These are phyloP conservation scores for Chaetura pelagica DNA, from an alignment of 2,113 vertebrate genomes.

Conservation along the genomic window DNA sequence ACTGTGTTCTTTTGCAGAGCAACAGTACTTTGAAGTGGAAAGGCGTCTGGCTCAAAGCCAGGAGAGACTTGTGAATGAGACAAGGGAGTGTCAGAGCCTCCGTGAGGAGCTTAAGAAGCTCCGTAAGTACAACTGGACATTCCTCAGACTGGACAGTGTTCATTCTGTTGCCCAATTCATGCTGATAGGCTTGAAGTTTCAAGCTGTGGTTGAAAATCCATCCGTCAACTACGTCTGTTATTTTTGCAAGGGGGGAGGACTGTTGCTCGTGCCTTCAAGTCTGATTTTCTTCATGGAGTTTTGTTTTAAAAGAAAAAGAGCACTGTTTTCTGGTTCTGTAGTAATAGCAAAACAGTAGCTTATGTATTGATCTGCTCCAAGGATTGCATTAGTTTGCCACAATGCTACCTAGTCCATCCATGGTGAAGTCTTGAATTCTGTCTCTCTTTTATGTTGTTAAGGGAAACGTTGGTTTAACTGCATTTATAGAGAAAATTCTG, in stretches of 20 bases:
- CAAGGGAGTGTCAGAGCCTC: conserved; percentile 85
- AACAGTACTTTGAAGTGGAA: conserved; percentile 95
- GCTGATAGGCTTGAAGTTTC: neutral
- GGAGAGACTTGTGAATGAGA: conserved; percentile 86
- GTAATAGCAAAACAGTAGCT: too few relatives aligned
- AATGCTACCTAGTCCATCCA: too few relatives aligned
- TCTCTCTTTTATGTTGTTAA: too few relatives aligned
- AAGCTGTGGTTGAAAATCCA: neutral
- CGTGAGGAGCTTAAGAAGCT: conserved; percentile 83
- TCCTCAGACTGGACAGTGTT: too few relatives aligned
- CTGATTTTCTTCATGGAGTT: fast-evolving
- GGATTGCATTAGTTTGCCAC: neutral
- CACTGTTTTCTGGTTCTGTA: neutral
- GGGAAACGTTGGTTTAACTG: neutral
- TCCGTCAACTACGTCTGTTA: neutral
- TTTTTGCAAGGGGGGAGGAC: neutral
- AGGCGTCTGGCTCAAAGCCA: conserved; percentile 89
- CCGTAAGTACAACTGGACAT: conserved; percentile 74
- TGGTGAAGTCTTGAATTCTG: neutral
- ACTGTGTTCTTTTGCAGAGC: conserved; percentile 77
- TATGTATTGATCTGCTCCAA: neutral
- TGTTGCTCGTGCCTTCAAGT: neutral
- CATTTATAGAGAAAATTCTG: neutral
- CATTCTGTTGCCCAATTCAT: neutral
- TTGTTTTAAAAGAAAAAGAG: neutral